A percentile compares a stretch with the other conserved stretches of the same genome.
Conservation (phyloP, 1,140 invertebrate species). For the Gyrodactylus salaris region DNA sequence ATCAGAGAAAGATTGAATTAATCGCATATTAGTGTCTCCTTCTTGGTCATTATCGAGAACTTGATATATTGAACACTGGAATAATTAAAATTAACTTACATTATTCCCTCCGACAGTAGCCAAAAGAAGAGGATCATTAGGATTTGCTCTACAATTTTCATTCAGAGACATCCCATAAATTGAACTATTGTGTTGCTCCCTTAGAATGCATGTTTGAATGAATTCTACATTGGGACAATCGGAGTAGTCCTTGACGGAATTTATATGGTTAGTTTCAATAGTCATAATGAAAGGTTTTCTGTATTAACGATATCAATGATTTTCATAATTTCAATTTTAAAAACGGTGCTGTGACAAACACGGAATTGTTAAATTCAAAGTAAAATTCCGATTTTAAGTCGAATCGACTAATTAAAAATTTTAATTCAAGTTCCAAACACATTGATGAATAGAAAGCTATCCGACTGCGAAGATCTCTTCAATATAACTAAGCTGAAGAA, state of each 20-base stretch:
- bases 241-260: neutral
- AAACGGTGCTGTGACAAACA: too few relatives aligned
- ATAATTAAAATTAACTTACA: neutral
- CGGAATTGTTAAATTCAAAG: too few relatives aligned
- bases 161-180: neutral
- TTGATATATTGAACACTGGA: neutral
- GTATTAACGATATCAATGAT: too few relatives aligned
- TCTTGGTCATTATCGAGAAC: neutral
- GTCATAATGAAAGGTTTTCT: too few relatives aligned
- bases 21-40: neutral
- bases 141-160: neutral
- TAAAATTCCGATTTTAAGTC: too few relatives aligned
- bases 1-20: constrained; percentile 2
- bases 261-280: too few relatives aligned
- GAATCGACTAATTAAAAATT: too few relatives aligned
- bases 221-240: neutral
- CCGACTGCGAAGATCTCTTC: neutral
- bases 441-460: neutral
- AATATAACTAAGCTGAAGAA: neutral
- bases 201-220: constrained; percentile 2
- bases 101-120: neutral
- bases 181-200: neutral
- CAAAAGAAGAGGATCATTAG: constrained; percentile 1
- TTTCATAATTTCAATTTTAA: too few relatives aligned
- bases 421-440: too few relatives aligned